Conservation (phyloP, 2,797 vertebrate species). For the Hoplostethus atlanticus region DNA sequence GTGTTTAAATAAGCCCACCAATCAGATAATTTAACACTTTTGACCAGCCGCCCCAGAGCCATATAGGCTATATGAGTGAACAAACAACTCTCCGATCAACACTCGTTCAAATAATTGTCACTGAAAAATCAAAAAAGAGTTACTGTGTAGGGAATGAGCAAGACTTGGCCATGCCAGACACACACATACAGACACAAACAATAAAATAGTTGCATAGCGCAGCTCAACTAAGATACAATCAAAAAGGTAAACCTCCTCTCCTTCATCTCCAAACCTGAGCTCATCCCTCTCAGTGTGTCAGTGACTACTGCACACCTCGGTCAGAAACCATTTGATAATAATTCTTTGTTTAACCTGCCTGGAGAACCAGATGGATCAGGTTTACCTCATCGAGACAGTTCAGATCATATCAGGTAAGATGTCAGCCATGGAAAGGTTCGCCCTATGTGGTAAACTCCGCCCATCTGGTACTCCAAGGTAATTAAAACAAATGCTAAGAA, state of each 20-base stretch:
- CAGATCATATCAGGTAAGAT: not conserved
- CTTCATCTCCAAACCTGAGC: constrained; percentile 24
- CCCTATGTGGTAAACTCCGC: no score
- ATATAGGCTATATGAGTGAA: no score
- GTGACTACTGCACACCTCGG: constrained; percentile 3
- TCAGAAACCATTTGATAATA: no score
- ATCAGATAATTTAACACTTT: no score
- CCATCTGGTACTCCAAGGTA: no score
- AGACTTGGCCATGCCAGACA: not conserved
- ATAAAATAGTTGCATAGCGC: not conserved
- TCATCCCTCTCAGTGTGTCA: not conserved
- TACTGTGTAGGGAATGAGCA: not conserved
- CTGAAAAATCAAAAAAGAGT: no score
- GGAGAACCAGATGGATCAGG: not conserved
- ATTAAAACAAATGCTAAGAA: no score
- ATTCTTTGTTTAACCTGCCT: not conserved
- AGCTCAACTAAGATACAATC: constrained; percentile 35
- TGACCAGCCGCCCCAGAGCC: no score
- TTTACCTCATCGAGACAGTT: not conserved
- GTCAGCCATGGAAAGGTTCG: not conserved
- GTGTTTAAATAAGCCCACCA: no score
- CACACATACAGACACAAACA: not conserved
- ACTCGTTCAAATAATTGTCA: no score
- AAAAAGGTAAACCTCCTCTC: constrained; percentile 13
- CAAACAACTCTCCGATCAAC: no score